Percentiles rank a stretch among this genome's conserved stretches.
Evolutionary conservation across 2,888 invertebrate genomes (phyloP).

Genomic region (Leptopilina myrica): DNA sequence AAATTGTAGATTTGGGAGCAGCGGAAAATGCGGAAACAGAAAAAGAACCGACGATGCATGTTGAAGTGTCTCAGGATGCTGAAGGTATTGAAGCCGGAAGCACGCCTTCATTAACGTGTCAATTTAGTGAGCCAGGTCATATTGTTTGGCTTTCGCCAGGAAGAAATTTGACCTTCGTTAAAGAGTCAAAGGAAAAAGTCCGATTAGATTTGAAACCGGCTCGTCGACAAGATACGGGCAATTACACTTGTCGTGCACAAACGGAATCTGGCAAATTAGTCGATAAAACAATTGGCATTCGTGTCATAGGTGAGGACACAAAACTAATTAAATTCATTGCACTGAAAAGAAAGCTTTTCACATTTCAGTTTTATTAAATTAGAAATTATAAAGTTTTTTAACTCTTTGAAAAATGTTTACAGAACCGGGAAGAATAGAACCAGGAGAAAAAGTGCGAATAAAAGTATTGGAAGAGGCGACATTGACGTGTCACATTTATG

Average conservation of each 20-base stretch:
- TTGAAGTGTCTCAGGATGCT: slow-evolving; percentile 68
- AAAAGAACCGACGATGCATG: slow-evolving; percentile 59
- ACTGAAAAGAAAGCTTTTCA: not conserved
- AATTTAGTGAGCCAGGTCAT: slow-evolving; percentile 77
- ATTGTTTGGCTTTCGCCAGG: slow-evolving; percentile 81
- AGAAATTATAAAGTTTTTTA: too few species aligned
- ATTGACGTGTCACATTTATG: slow-evolving; percentile 79
- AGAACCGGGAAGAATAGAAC: slow-evolving; percentile 77
- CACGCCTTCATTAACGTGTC: slow-evolving; percentile 78
- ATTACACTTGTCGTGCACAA: slow-evolving; percentile 80
- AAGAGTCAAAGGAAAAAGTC: slow-evolving; percentile 69
- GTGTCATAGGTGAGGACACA: slow-evolving; percentile 70
- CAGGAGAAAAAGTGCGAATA: slow-evolving; percentile 77
- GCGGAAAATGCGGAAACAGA: slow-evolving; percentile 54
- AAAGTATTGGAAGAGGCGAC: slow-evolving; percentile 78
- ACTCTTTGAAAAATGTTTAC: slow-evolving; percentile 62
- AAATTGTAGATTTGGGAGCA: slow-evolving; percentile 58
- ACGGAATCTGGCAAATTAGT: slow-evolving; percentile 72
- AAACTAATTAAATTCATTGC: not conserved
- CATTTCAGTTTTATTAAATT: not conserved
- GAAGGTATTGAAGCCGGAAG: slow-evolving; percentile 72
- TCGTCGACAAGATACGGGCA: slow-evolving; percentile 80
- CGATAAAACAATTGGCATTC: slow-evolving; percentile 69
- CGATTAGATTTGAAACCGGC: slow-evolving; percentile 79
- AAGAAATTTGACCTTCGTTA: slow-evolving; percentile 78